Percentiles rank a stretch among this genome's conserved stretches.
These are phyloP conservation scores for Druon quercuslanigerum DNA, from an alignment of 1,140 invertebrate genomes.

Conservation along the genomic window DNA sequence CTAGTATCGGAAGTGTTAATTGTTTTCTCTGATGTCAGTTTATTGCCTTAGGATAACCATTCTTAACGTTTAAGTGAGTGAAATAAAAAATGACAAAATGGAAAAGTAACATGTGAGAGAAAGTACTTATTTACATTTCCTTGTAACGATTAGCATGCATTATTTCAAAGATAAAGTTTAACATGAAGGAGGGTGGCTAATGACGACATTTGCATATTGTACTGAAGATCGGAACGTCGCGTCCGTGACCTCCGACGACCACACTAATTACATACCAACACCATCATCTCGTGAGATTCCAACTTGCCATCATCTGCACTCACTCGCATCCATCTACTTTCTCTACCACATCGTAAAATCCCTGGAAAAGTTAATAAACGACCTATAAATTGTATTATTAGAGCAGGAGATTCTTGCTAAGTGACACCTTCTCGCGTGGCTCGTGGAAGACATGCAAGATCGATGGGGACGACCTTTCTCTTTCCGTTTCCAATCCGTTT, in stretches of 20 bases:
- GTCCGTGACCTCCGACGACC: slow-evolving; percentile 14
- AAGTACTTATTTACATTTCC: slow-evolving; percentile 9
- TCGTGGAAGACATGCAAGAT: slow-evolving; percentile 2
- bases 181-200: slow-evolving; percentile 18
- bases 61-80: no score
- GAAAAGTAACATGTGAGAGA: background rate
- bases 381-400: slow-evolving; percentile 7
- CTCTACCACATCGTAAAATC: background rate
- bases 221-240: slow-evolving; percentile 8
- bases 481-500: slow-evolving; percentile 22
- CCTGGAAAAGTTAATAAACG: background rate
- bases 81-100: no score
- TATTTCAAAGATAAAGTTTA: slow-evolving; percentile 20
- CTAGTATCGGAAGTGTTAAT: no score
- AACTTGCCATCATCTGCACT: background rate
- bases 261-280: slow-evolving; percentile 21
- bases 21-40: no score
- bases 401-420: background rate
- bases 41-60: no score
- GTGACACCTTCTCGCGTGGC: slow-evolving; percentile 1
- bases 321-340: background rate
- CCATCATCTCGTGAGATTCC: background rate
- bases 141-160: slow-evolving; percentile 24
- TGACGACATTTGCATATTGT: slow-evolving; percentile 29
- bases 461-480: slow-evolving; percentile 17